Base-by-base conservation (phyloP, 2,888 invertebrate genomes). In the Dolichopus griseipennis region DNA sequence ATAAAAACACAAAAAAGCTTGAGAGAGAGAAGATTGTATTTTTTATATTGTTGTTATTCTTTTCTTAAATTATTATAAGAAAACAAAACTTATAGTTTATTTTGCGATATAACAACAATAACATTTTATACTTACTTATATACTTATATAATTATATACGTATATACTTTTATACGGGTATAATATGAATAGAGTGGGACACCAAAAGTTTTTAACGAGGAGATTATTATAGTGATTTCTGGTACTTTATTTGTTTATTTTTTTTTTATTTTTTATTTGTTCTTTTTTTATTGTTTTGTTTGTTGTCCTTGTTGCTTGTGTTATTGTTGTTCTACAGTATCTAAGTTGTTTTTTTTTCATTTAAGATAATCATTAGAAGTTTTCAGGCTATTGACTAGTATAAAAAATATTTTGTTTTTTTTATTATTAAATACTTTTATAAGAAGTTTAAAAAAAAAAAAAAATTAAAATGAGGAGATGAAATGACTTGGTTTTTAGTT, bases 361-460 rank as follows among this genome's bases (percentile, higher is more conserved):
- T 52, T 18, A 18, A 52, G 52, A 52, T 52, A 52, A 52, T 52
- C 52, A 52, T 52, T 52, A 52, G 52, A 52, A 52, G 18, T 52
- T 52, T 52, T 52, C 52, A 52, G 52, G 18, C 52, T 52, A 52
- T 52, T 52, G 52, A 52, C 52, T 52, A 52, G 15, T n/a, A n/a
- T n/a, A n/a, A n/a, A n/a, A n/a, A 52, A 52, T 52, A 52, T 12
- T 52, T 52, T 52, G 2, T n/a, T 18, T 18, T 18, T 52, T 43
- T 43, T n/a, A n/a, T n/a, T 52, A 52, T 52, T 52, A 52, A 52
- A 52, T 52, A 52, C 52, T 52, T 52, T 52, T 12, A 15, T 18
- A 52, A 52, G n/a, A 52, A 52, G 12, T 18, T 18, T 12, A 52
- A 52, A 52, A 52, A 52, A 52, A 3, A 43, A 43, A 43, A 43